Conservation (phyloP, 2,113 vertebrate species). For the Aplodontia rufa region DNA sequence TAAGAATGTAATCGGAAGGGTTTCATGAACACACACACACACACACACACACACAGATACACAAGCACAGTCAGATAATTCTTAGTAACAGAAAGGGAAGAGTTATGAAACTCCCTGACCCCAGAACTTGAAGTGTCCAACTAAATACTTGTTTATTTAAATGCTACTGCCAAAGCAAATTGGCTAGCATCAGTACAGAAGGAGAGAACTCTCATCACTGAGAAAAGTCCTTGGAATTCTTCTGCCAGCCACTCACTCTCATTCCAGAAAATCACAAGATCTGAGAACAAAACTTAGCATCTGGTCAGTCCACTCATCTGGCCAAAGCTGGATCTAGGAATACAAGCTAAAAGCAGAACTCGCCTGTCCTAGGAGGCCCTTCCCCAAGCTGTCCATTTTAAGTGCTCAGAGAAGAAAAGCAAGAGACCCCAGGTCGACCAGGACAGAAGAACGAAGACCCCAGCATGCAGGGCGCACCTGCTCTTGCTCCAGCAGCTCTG, state of each 20-base stretch:
- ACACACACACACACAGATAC: background rate
- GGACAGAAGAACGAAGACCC: background rate
- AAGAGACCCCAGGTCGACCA: background rate
- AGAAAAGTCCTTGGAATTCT: slow-evolving; percentile 22
- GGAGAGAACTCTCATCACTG: background rate
- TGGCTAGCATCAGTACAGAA: slow-evolving; percentile 53
- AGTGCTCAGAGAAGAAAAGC: background rate
- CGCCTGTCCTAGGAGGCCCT: background rate
- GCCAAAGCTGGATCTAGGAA: background rate
- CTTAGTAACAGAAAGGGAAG: background rate
- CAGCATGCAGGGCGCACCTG: background rate
- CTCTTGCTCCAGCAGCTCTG: background rate
- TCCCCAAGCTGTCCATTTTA: background rate
- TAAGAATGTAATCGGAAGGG: background rate
- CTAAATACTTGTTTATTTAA: background rate
- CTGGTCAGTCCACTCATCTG: background rate
- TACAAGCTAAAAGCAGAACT: background rate
- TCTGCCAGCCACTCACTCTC: slow-evolving; percentile 36
- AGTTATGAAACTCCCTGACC: slow-evolving; percentile 45
- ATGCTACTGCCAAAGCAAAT: background rate
- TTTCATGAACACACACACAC: background rate
- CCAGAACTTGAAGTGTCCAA: background rate
- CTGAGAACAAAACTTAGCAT: slow-evolving; percentile 40
- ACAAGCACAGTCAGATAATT: background rate
- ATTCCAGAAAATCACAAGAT: slow-evolving; percentile 63